These are phyloP conservation scores for Enteromius anoplus DNA, from an alignment of 2,797 vertebrate species.

Conservation along the genomic window DNA sequence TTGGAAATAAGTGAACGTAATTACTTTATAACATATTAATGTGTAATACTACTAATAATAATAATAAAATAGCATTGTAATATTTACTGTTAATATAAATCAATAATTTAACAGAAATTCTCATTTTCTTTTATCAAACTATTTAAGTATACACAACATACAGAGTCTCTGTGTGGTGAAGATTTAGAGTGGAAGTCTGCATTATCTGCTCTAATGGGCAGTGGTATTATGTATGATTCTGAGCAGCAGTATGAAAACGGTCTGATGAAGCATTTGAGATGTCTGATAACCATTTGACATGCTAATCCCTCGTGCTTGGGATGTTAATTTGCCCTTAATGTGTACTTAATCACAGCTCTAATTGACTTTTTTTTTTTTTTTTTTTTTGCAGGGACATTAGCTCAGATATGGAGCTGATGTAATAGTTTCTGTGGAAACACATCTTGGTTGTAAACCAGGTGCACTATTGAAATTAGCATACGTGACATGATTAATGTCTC, in stretches of 20 bases:
- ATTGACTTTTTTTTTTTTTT: neutral
- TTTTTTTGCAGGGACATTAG: neutral
- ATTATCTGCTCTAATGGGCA: conserved; percentile 21
- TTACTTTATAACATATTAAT: too few species aligned
- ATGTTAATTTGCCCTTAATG: conserved; percentile 37
- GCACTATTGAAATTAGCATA: conserved; percentile 66
- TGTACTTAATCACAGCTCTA: conserved; percentile 7
- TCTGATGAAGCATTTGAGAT: conserved; percentile 61
- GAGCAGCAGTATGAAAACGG: conserved; percentile 41
- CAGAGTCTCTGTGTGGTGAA: conserved; percentile 2
- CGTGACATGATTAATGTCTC: conserved; percentile 59
- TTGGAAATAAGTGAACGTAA: neutral
- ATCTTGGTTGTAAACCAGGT: neutral
- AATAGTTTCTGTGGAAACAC: neutral
- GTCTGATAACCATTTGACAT: conserved; percentile 9
- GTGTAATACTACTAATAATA: neutral
- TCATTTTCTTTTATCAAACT: neutral
- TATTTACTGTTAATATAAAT: neutral
- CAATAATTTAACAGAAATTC: neutral
- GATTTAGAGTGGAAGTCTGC: conserved; percentile 24
- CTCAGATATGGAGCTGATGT: too few species aligned
- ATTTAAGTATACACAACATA: neutral
- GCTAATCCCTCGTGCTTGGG: conserved; percentile 23
- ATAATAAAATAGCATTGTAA: neutral
- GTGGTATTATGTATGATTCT: conserved; percentile 30